These are phyloP conservation scores for Cremastobaeus sp. DNA, from an alignment of 2,888 invertebrate genomes.

Conservation along the genomic window DNA sequence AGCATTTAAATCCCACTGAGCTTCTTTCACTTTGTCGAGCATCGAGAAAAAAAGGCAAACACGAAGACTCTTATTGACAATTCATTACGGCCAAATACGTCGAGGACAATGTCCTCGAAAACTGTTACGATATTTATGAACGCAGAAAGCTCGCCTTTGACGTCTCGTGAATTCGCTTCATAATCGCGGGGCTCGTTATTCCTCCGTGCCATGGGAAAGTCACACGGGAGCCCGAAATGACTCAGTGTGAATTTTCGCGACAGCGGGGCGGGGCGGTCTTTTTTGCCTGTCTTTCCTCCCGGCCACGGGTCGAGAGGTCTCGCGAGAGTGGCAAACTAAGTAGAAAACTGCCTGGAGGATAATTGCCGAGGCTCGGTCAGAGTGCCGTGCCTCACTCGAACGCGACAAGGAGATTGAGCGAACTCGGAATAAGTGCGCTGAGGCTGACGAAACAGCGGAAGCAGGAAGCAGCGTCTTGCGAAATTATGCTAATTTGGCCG, in stretches of 20 bases:
- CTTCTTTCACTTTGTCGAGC: not conserved
- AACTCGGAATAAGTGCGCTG: slow-evolving; percentile 31
- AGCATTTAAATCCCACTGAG: not conserved
- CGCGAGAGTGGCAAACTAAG: slow-evolving; percentile 67
- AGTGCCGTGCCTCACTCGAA: slow-evolving; percentile 46
- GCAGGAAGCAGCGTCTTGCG: slow-evolving; percentile 49
- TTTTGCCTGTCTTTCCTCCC: slow-evolving; percentile 42
- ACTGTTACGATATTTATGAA: slow-evolving; percentile 41
- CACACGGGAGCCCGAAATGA: slow-evolving; percentile 38
- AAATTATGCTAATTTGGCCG: slow-evolving; percentile 65
- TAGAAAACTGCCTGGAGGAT: slow-evolving; percentile 73
- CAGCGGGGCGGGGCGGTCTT: slow-evolving; percentile 36
- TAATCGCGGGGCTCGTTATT: slow-evolving; percentile 36
- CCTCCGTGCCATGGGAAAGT: slow-evolving; percentile 17
- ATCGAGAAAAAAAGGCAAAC: slow-evolving; percentile 1
- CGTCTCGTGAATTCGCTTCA: not conserved
- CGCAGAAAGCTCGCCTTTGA: slow-evolving; percentile 30
- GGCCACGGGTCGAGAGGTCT: slow-evolving; percentile 44
- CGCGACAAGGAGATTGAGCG: slow-evolving; percentile 40
- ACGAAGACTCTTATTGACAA: slow-evolving; percentile 28
- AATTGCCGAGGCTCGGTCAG: slow-evolving; percentile 69
- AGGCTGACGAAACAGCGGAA: slow-evolving; percentile 38
- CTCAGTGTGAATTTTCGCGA: slow-evolving; percentile 47
- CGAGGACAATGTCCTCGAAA: slow-evolving; percentile 10
- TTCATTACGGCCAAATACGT: slow-evolving; percentile 35